These are phyloP conservation scores for Latrodectus hesperus DNA, from an alignment of 2,888 invertebrate species.

Conservation along the genomic window DNA sequence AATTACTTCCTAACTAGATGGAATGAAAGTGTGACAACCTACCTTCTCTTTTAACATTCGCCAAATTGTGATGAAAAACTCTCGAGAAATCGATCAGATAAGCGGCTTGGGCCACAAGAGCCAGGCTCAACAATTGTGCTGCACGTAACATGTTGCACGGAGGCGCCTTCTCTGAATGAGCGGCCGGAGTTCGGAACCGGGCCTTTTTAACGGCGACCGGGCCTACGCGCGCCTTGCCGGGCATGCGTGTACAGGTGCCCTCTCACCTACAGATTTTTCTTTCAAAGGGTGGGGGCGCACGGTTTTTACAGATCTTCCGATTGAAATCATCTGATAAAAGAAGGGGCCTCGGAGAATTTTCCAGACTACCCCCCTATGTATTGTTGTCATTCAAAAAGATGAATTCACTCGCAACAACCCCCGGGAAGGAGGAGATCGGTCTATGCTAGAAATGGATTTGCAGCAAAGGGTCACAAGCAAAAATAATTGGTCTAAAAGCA, in stretches of 20 bases:
- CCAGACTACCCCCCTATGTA: too few species aligned
- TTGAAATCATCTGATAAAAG: not conserved
- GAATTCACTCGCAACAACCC: too few species aligned
- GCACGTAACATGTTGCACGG: not conserved
- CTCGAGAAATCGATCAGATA: conserved; percentile 71
- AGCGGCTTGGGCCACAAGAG: conserved; percentile 67
- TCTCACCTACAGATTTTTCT: conserved; percentile 53
- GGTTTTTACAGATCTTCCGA: not conserved
- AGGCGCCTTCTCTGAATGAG: conserved; percentile 28
- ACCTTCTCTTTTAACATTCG: conserved; percentile 72
- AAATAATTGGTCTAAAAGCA: too few species aligned
- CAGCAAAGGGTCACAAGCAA: too few species aligned
- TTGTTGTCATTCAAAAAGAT: too few species aligned
- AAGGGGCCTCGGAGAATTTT: not conserved
- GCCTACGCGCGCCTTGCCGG: conserved; percentile 56
- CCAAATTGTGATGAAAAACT: conserved; percentile 70
- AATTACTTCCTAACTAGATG: too few species aligned
- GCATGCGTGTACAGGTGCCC: conserved; percentile 26
- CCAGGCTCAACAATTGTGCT: conserved; percentile 13
- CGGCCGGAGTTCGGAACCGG: conserved; percentile 45
- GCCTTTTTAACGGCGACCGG: conserved; percentile 51
- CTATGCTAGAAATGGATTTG: too few species aligned
- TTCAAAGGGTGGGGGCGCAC: conserved; percentile 47
- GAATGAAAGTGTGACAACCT: conserved; percentile 14
- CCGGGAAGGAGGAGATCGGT: too few species aligned